These are phyloP conservation scores for Bufo bufo DNA, from an alignment of 2,113 vertebrate genomes.

Conservation along the genomic window DNA sequence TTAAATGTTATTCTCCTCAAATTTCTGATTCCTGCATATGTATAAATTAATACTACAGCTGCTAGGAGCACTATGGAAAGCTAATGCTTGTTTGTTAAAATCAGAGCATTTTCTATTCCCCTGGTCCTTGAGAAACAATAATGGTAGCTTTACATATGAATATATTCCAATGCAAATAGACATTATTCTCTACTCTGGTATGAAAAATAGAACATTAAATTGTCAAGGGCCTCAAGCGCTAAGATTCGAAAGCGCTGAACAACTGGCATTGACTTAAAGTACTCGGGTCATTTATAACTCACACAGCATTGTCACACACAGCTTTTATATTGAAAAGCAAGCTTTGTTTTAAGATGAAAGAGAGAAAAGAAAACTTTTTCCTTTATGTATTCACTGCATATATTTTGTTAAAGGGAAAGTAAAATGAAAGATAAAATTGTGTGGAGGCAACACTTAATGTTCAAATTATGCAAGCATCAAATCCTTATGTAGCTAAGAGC, in stretches of 20 bases:
- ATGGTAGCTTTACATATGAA: slow-evolving; percentile 23
- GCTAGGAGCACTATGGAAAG: not conserved
- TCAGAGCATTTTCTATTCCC: not conserved
- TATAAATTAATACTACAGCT: not conserved
- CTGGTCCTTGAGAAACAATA: not conserved
- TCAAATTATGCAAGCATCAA: not conserved
- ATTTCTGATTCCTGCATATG: not conserved
- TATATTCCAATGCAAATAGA: slow-evolving; percentile 22
- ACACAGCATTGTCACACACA: not conserved
- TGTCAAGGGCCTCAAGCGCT: slow-evolving; percentile 21
- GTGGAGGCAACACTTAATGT: not conserved
- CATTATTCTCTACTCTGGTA: not conserved
- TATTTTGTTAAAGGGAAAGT: not conserved
- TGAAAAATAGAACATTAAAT: slow-evolving; percentile 26
- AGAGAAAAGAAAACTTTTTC: not conserved
- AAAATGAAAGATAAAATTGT: not conserved
- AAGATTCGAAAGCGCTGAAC: not conserved
- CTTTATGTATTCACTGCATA: not conserved
- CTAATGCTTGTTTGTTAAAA: not conserved
- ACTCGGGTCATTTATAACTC: slow-evolving; percentile 17
- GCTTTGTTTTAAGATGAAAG: not conserved
- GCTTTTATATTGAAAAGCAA: not conserved
- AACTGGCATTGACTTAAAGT: slow-evolving; percentile 27
- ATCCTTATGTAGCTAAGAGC: not conserved
- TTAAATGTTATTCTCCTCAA: not conserved